Percentiles rank a stretch among this genome's conserved stretches.
These are phyloP conservation scores for Tetropium fuscum DNA, from an alignment of 2,888 invertebrate genomes.

Conservation along the genomic window DNA sequence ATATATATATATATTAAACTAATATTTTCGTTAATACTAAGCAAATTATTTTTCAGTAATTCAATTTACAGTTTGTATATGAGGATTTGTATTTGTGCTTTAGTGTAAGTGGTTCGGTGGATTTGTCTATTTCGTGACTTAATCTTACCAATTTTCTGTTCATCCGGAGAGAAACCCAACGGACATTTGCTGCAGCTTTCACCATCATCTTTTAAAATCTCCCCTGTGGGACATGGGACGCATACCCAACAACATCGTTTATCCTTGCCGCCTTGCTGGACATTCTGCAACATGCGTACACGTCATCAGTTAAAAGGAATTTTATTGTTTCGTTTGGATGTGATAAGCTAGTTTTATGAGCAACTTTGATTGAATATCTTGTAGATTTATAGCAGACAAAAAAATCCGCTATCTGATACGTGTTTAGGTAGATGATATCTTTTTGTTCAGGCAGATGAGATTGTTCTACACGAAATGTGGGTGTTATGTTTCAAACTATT, in stretches of 20 bases:
- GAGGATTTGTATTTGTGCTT: neutral
- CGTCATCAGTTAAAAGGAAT: neutral
- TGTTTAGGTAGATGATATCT: no score
- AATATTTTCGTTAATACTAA: no score
- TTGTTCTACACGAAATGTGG: no score
- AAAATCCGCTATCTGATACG: no score
- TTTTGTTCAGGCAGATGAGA: no score
- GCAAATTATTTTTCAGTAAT: no score
- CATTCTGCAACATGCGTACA: slow-evolving; percentile 62
- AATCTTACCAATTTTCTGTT: slow-evolving; percentile 70
- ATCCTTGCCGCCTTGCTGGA: slow-evolving; percentile 72
- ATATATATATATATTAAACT: no score
- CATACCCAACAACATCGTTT: slow-evolving; percentile 84
- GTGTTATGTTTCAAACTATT: no score
- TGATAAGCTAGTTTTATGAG: no score
- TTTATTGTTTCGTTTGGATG: neutral
- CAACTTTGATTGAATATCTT: no score
- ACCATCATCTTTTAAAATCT: slow-evolving; percentile 68
- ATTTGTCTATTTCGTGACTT: slow-evolving; percentile 22
- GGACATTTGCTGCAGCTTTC: slow-evolving; percentile 73
- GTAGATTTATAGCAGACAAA: no score
- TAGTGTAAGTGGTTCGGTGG: slow-evolving; percentile 4
- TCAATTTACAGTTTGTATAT: neutral
- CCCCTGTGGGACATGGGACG: slow-evolving; percentile 74
- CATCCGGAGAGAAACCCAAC: slow-evolving; percentile 75